Evolutionary conservation across 2,113 vertebrate species (phyloP), one percentile per base, ranked within the genome.

Genomic region (Romanogobio albipinnatus): DNA sequence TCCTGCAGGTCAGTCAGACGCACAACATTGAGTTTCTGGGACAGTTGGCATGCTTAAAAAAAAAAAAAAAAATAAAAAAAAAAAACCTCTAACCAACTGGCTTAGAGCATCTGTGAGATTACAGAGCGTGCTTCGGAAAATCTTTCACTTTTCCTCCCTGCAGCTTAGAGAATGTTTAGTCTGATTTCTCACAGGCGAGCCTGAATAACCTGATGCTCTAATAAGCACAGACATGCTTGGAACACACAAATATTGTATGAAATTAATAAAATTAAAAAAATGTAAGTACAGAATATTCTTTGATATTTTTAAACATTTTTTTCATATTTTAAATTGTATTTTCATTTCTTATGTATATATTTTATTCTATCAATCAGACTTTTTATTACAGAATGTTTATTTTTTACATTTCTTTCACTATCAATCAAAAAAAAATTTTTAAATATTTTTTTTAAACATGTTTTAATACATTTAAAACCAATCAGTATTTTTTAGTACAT

Each of bases 121-220:
- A 78, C n/a, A 1, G 36, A 53, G 43, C 33, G 13, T 33, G 49
- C 81, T 70, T 51, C 1, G 15, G 26, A 70, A 82, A 85, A 85
- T 85, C 61, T 59, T 76, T 56, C 61, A 79, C 36, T 70, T 51
- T 82, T 81, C 29, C 68, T 49, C 43, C 76, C 77, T 73, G 29
- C 81, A 82, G 66, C 66, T 82, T 82, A 82, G 59, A 39, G 49
- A 82, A 24, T 22, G 78, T 81, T 81, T 81, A 68, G 17, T 81
- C 61, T 66, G 61, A 80, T 81, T 81, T 81, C 78, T 47, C 24
- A 49, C 39, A 51, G 47, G 56, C 43, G 26, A 81, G 64, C 80
- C 80, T 3, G 2, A 64, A 64, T 17, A 2, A 33, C 13, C 26
- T 29, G 26, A 64, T 64, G 26, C 29, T 64, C 4, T 66, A 66